Evolutionary conservation across 2,797 vertebrate species (phyloP).

Genomic region (Sparidentex hasta): DNA sequence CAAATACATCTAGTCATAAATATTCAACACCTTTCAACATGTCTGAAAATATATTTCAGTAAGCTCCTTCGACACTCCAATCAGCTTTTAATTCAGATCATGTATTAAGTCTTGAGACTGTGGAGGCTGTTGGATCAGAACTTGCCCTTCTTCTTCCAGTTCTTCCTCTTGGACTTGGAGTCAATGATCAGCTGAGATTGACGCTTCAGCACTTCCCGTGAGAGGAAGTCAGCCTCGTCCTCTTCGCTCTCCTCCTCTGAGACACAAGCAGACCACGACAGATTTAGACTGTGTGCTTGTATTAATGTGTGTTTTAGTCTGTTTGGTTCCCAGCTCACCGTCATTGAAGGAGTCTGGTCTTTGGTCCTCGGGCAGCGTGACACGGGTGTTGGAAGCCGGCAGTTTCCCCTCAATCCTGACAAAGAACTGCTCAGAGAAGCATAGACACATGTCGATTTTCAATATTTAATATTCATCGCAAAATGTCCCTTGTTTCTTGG

Average conservation of each 20-base stretch:
- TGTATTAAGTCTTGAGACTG: background rate
- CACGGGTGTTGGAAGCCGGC: conserved; percentile 87
- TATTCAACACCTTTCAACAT: background rate
- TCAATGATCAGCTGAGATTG: conserved; percentile 90
- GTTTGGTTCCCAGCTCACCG: conserved; percentile 79
- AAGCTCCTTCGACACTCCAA: background rate
- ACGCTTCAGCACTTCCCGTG: conserved; percentile 85
- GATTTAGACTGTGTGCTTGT: background rate
- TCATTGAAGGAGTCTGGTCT: conserved; percentile 78
- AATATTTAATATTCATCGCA: background rate
- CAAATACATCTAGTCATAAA: no score
- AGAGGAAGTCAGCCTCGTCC: conserved; percentile 84
- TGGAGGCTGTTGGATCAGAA: conserved; percentile 27
- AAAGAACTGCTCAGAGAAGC: conserved; percentile 82
- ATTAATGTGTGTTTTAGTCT: conserved; percentile 1
- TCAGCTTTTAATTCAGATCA: background rate
- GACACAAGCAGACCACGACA: conserved; percentile 12
- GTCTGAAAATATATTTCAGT: background rate
- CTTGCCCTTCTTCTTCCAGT: conserved; percentile 77
- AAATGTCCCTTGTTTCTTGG: no score
- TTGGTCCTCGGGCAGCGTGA: conserved; percentile 77
- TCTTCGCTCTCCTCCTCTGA: conserved; percentile 85
- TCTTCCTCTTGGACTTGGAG: conserved; percentile 84
- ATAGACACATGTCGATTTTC: conserved; percentile 4
- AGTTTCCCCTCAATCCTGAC: conserved; percentile 86